phyloP scores from a whole-genome alignment of 2,888 invertebrate species.

The Agonopterix heracliana region DNA sequence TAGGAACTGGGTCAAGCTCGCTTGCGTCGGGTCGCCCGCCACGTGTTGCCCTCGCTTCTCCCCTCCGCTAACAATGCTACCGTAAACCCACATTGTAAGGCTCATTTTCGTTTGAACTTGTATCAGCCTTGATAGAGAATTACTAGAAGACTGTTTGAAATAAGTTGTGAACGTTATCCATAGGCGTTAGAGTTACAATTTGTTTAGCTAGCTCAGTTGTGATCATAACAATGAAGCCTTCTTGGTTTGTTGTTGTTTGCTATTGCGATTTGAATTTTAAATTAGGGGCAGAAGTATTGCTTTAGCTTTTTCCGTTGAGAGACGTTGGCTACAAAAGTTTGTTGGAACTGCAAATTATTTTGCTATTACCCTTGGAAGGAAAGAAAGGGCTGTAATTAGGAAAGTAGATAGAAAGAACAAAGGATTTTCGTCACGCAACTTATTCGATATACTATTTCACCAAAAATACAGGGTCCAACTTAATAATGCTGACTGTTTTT shows the following conservation, averaged over 20 bases:
- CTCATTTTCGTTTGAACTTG: conserved; percentile 28
- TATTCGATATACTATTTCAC: no score
- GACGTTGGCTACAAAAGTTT: not conserved
- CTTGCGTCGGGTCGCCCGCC: conserved; percentile 52
- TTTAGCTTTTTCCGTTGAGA: conserved; percentile 15
- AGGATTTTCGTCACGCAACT: no score
- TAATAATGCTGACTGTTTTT: no score
- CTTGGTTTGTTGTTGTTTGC: conserved; percentile 20
- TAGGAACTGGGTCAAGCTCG: conserved; percentile 71
- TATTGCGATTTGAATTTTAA: conserved; percentile 33
- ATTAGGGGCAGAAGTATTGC: conserved; percentile 22
- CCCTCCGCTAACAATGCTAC: conserved; percentile 26
- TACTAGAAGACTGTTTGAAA: conserved; percentile 31
- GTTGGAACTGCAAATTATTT: no score
- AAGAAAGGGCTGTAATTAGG: no score
- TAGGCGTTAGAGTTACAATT: conserved; percentile 33
- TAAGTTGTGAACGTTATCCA: conserved; percentile 31
- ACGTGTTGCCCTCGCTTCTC: conserved; percentile 45
- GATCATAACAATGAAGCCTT: conserved; percentile 33
- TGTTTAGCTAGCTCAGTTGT: conserved; percentile 13
- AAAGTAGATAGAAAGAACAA: no score
- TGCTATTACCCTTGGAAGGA: no score
- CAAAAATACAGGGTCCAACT: no score
- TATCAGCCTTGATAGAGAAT: conserved; percentile 45
- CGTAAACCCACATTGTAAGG: conserved; percentile 26